Base-by-base conservation (phyloP, 2,113 vertebrate species). In the Ursus arctos region DNA sequence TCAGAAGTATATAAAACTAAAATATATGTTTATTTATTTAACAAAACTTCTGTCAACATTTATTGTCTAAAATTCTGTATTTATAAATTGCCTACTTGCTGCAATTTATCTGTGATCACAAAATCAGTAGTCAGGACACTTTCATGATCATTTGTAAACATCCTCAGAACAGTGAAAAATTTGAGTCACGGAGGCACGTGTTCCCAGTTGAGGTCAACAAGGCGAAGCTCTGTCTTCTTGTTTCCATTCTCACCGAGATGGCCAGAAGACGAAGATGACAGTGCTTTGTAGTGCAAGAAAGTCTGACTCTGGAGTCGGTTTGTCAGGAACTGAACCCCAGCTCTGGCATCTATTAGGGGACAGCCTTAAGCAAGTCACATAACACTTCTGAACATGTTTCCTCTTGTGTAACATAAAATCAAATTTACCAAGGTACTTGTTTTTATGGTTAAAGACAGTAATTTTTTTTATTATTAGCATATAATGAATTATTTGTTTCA, bases 201-300 rank as follows among this genome's bases (percentile, higher is more conserved):
- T n/a, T 26, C 9, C 9, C 13, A 81, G 5, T 10, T 28, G 8
- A 79, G 43, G 7, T 31, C 2, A 40, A 26, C 2, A 40, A 43
- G 33, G 10, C 3, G 1, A 24, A 7, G 2, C 2, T 33, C 24
- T 9, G 6, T 4, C 15, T 36, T 33, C n/a, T 53, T 28, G 6
- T 13, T 71, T 57, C 4, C 36, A n/a, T 4, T 90, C 6, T 55
- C 28, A 36, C 1, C 57, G 33, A 59, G 43, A 19, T 2, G 11
- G 24, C 31, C 18, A 67, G 31, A 88, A 21, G 36, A 33, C 21
- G 15, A 15, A 92, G 18, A 43, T 4, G 8, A 12, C 14, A 12
- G 24, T 33, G 6, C 11, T 57, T 4, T 51, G 0, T 18, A 7
- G 4, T 43, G 26, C 9, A 67, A 76, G 19, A 19, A 33, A 2